These are phyloP conservation scores for Tetranychus urticae DNA, from an alignment of 1,140 invertebrate species.

Conservation along the genomic window DNA sequence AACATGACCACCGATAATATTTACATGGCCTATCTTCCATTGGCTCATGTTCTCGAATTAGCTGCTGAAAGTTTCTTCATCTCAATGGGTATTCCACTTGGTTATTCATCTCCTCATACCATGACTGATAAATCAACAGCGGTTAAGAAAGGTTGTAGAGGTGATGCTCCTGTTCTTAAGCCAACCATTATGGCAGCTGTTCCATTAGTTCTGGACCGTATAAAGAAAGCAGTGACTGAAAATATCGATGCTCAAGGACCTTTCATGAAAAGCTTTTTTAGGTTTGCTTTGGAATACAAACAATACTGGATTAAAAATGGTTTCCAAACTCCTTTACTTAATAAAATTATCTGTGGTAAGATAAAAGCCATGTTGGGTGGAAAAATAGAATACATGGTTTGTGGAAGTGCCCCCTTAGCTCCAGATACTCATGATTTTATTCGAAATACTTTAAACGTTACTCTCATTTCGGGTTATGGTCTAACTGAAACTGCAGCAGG, in stretches of 20 bases:
- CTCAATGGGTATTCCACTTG: conserved; percentile 60
- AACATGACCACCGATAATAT: conserved; percentile 34
- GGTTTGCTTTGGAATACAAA: conserved; percentile 80
- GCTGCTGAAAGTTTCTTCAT: conserved; percentile 33
- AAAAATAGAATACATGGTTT: conserved; percentile 53
- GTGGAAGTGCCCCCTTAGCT: conserved; percentile 81
- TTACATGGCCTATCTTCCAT: conserved; percentile 79
- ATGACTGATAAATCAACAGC: conserved; percentile 83
- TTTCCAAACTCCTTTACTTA: conserved; percentile 6
- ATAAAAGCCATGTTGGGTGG: conserved; percentile 64
- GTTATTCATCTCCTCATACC: conserved; percentile 83
- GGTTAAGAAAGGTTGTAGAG: conserved; percentile 55
- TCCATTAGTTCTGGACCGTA: conserved; percentile 31
- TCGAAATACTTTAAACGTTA: conserved; percentile 38
- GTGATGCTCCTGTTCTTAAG: conserved; percentile 65
- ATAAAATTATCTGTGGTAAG: conserved; percentile 38
- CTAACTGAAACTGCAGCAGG: conserved; percentile 70
- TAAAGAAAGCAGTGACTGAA: conserved; percentile 63
- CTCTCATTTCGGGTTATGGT: conserved; percentile 32
- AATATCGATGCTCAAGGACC: conserved; percentile 47
- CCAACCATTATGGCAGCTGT: conserved; percentile 88
- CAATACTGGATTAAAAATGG: conserved; percentile 29
- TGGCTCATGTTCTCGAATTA: conserved; percentile 91
- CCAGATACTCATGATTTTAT: conserved; percentile 86
- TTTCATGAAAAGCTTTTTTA: conserved; percentile 55